Evolutionary conservation across 2,797 vertebrate genomes (phyloP).

Genomic region (Channallabes apus): DNA sequence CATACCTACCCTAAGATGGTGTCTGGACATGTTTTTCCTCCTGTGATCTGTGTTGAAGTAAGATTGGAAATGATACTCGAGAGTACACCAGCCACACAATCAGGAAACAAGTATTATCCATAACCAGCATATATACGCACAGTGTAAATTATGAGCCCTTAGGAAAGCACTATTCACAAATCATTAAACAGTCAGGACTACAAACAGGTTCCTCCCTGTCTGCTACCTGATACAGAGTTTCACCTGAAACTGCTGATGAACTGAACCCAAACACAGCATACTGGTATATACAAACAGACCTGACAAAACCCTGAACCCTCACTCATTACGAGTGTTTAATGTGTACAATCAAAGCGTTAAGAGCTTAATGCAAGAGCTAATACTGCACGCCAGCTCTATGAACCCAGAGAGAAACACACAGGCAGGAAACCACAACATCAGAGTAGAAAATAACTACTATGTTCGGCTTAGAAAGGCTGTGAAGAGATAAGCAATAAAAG

Average conservation of each 20-base stretch:
- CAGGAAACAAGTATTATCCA: conserved; percentile 26
- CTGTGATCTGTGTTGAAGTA: conserved; percentile 59
- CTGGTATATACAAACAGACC: neutral
- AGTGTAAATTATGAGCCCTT: conserved; percentile 5
- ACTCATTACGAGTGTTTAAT: neutral
- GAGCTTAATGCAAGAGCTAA: conserved; percentile 19
- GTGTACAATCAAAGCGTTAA: conserved; percentile 32
- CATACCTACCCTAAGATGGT: conserved; percentile 69
- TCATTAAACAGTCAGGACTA: conserved; percentile 38
- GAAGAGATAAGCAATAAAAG: conserved; percentile 2
- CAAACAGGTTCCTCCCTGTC: conserved; percentile 27
- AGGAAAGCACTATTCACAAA: conserved; percentile 47
- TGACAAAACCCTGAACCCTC: neutral
- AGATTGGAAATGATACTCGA: conserved; percentile 45
- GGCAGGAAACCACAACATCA: conserved; percentile 62
- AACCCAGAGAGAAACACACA: conserved; percentile 39
- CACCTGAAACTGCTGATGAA: conserved; percentile 23
- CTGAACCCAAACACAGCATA: neutral
- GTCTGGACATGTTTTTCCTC: conserved; percentile 69
- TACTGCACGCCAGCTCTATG: conserved; percentile 21
- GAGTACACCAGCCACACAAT: conserved; percentile 10
- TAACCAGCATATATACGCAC: conserved; percentile 32
- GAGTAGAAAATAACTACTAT: conserved; percentile 27
- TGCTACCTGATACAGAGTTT: conserved; percentile 30
- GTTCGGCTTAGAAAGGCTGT: conserved; percentile 15